Evolutionary conservation across 2,888 invertebrate genomes (phyloP), one percentile per base, ranked within the genome.

Genomic region (Oegoconia quadripuncta): DNA sequence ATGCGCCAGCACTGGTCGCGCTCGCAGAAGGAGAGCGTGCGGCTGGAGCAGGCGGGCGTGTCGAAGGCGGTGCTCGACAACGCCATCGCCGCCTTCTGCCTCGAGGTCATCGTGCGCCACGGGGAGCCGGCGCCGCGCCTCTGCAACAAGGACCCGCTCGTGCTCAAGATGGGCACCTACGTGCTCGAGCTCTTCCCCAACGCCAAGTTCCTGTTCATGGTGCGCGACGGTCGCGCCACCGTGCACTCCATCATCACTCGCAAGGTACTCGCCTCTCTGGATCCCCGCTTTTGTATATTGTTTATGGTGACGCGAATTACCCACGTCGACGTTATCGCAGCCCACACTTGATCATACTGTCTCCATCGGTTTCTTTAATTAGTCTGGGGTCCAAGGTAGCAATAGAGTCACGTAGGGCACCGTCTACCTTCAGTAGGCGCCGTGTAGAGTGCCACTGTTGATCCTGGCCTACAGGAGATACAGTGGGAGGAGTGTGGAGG

Each of bases 111-210:
- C 61, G 97, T 96, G 42, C 93, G 95, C 55, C 98, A 99, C 84
- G 99, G 99, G 28, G 97, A 97, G 64, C 94, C 97, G 17, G 98
- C 99, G 37, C 93, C 95, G 44, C 90, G 98, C 35, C 91, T 99
- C 48, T 99, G 99, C 89, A 99, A 99, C 90, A 99, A 99, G 87
- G 99, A 99, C 88, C 99, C 99, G 35, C 93, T 99, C 55, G 98
- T 98, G 41, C 91, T 99, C 55, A 98, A 98, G 88, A 97, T 97
- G 91, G 97, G 97, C 68, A 93, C 94, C 37, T 99, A 86, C 52
- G 93, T 99, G 60, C 91, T 95, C 48, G 95, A 96, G 72, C 89
- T 99, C 44, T 99, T 99, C 87, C 99, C 99, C 30, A 97, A 97
- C 74, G 95, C 98, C 42, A 98, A 98, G 87, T 99, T 98, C 86